Evolutionary conservation across 2,888 invertebrate species (phyloP).

Genomic region (Cephus pulcher): DNA sequence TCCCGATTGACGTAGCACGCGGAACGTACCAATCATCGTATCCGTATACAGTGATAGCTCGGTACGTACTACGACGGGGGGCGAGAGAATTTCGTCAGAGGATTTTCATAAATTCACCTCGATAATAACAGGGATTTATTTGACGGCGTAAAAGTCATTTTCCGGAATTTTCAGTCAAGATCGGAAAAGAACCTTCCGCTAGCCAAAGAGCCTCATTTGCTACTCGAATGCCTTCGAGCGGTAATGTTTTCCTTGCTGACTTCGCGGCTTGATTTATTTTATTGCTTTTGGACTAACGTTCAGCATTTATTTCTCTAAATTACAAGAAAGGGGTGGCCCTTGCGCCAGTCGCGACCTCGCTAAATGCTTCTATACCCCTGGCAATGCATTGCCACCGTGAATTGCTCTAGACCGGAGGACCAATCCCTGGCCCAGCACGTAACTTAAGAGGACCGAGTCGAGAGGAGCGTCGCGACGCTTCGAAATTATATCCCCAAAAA

Average conservation of each 20-base stretch:
- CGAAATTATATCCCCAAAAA: neutral
- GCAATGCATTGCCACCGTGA: conserved; percentile 17
- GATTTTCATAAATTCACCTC: neutral
- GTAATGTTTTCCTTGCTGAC: conserved; percentile 52
- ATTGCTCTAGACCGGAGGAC: neutral
- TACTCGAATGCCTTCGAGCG: conserved; percentile 41
- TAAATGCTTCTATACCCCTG: conserved; percentile 12
- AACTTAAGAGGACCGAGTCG: neutral
- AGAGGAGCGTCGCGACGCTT: neutral
- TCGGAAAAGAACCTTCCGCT: conserved; percentile 34
- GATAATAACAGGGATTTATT: neutral
- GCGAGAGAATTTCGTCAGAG: neutral
- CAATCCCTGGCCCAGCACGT: neutral
- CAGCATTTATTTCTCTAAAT: conserved; percentile 72
- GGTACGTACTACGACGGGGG: neutral
- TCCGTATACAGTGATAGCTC: neutral
- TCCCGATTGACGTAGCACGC: neutral
- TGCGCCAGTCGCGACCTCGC: conserved; percentile 40
- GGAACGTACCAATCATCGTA: neutral
- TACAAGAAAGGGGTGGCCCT: conserved; percentile 69
- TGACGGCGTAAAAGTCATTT: neutral
- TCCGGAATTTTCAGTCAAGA: neutral
- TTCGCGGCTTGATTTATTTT: conserved; percentile 69
- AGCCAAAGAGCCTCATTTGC: conserved; percentile 49
- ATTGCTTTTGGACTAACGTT: conserved; percentile 71